Evolutionary conservation across 2,797 vertebrate species (phyloP), one percentile per base, ranked within the genome.

Genomic region (Kryptolebias ocellatus): DNA sequence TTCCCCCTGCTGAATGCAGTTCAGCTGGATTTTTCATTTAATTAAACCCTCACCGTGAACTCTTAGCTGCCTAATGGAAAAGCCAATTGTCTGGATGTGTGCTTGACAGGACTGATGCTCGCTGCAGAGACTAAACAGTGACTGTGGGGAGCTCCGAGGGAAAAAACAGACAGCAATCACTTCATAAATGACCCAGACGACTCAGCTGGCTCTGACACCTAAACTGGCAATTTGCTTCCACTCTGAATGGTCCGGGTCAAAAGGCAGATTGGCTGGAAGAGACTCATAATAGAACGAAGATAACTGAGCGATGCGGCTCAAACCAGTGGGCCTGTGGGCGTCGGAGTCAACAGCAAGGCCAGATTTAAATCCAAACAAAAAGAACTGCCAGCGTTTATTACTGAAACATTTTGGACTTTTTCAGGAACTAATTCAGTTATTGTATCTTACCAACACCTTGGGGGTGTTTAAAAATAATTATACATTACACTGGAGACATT

Each of bases 151-250:
- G 44, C 60, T 81, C 3, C 2, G 17, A 15, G 5, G 0, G 8
- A 42, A 53, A 16, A 59, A 27, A 59, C 4, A 16, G 44, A 64
- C 28, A 31, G 52, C 52, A 47, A 28, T 81, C 51, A 54, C 17
- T 62, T 62, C 49, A 45, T 51, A 70, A 65, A 15, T 9, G 53
- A 51, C 57, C 51, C 18, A 7, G 39, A 49, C 49, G 9, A 44
- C 67, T 82, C 81, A 64, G 73, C 56, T 55, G 47, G 44, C 59
- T 70, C 66, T 51, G 69, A 75, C 78, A 74, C 56, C 58, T 72
- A 70, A 81, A 83, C 67, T 74, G 77, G 47, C 70, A 77, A 75
- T 83, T 84, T 81, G 51, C 70, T 81, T 72, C 71, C 57, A 5
- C 45, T 80, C 39, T 61, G 53, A 64, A 72, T 15, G 0, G 53